A percentile compares a stretch with the other conserved stretches of the same genome.
Evolutionary conservation across 2,888 invertebrate genomes (phyloP).

Genomic region (Latheticus oryzae): DNA sequence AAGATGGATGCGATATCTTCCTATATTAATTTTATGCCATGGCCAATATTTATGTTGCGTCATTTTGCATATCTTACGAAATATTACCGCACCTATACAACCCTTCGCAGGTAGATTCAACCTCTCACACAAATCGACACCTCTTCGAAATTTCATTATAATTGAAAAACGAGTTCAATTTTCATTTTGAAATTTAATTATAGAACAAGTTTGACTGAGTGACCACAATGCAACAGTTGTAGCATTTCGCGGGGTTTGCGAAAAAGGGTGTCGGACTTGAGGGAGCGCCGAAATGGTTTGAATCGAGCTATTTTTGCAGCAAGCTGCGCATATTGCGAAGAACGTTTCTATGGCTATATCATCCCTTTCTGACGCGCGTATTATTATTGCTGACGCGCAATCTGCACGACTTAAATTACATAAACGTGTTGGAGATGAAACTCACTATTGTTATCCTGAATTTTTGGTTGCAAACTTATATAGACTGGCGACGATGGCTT

Average conservation of each 20-base stretch:
- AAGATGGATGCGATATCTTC: constrained; percentile 36
- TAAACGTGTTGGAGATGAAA: constrained; percentile 57
- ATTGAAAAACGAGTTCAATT: no score
- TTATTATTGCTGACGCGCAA: constrained; percentile 60
- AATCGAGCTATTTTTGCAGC: constrained; percentile 58
- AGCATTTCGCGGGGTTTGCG: constrained; percentile 44
- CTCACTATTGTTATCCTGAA: constrained; percentile 48
- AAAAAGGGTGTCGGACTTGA: constrained; percentile 53
- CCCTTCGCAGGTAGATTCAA: constrained; percentile 5
- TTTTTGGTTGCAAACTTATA: constrained; percentile 45
- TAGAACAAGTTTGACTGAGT: constrained; percentile 50
- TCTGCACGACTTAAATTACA: constrained; percentile 58
- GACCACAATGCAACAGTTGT: constrained; percentile 60
- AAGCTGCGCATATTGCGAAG: constrained; percentile 58
- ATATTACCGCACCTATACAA: constrained; percentile 15
- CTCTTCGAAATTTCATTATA: no score
- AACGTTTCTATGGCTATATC: constrained; percentile 60
- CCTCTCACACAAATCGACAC: constrained; percentile 1
- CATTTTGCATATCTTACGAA: constrained; percentile 30
- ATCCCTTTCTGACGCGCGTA: constrained; percentile 59
- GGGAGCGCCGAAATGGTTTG: constrained; percentile 57
- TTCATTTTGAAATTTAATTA: constrained; percentile 37
- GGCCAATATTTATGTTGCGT: constrained; percentile 35
- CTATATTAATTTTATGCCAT: constrained; percentile 36
- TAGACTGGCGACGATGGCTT: constrained; percentile 40